These are phyloP conservation scores for Lithophane ornitopus DNA, from an alignment of 2,888 invertebrate genomes.

Conservation along the genomic window DNA sequence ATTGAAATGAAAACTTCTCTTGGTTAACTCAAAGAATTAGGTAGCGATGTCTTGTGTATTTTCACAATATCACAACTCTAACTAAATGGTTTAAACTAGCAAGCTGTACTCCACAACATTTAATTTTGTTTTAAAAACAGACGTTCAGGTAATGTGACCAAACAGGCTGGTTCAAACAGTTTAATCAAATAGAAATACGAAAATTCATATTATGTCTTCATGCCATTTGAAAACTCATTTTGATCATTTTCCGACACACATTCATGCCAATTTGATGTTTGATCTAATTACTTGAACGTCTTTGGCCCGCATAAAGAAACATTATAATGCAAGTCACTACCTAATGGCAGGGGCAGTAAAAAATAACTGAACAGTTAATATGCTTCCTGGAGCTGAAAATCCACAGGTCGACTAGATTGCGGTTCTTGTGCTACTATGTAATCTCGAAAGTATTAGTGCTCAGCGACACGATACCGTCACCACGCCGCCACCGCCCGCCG, in stretches of 20 bases:
- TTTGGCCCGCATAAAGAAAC: slow-evolving; percentile 34
- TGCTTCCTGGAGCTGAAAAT: slow-evolving; percentile 62
- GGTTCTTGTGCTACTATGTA: slow-evolving; percentile 39
- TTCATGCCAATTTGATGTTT: too few species aligned
- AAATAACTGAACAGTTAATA: slow-evolving; percentile 68
- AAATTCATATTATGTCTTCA: too few species aligned
- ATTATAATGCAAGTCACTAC: slow-evolving; percentile 57
- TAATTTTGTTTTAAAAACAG: slow-evolving; percentile 21
- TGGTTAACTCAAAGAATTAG: neutral
- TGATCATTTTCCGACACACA: too few species aligned
- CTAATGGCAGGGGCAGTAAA: slow-evolving; percentile 57
- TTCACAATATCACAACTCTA: neutral
- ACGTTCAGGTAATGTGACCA: neutral
- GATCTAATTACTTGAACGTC: too few species aligned
- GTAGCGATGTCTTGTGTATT: neutral
- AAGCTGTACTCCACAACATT: slow-evolving; percentile 5
- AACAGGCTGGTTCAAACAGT: too few species aligned
- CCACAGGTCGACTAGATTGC: slow-evolving; percentile 63
- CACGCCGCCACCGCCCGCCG: too few species aligned
- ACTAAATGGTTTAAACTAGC: neutral
- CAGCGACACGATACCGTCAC: too few species aligned
- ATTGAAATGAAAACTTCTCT: neutral
- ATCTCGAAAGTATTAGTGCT: slow-evolving; percentile 24
- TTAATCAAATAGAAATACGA: too few species aligned
- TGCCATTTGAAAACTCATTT: too few species aligned